Percentiles rank a stretch among this genome's conserved stretches.
Evolutionary conservation across 2,113 vertebrate genomes (phyloP).

Genomic region (Circaetus gallicus): DNA sequence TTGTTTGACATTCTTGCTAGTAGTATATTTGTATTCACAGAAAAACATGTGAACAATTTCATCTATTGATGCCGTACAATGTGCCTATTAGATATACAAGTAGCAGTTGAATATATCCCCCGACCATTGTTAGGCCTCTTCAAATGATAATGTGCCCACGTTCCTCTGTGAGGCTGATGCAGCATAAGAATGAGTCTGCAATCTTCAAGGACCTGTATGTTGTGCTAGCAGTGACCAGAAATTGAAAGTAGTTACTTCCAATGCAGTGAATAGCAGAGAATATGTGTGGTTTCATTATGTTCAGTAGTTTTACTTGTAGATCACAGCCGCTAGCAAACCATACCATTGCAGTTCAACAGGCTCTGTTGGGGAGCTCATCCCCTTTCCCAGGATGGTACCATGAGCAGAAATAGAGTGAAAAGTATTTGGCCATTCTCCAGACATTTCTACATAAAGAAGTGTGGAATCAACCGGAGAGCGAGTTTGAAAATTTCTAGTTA

Average conservation of each 20-base stretch:
- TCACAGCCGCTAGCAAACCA: neutral
- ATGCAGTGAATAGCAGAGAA: conserved; percentile 8
- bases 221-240: conserved; percentile 43
- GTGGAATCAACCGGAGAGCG: neutral
- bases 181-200: conserved; percentile 52
- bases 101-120: conserved; percentile 56
- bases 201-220: conserved; percentile 40
- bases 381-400: fast-evolving
- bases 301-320: conserved; percentile 21
- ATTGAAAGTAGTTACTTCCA: conserved; percentile 16
- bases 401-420: neutral
- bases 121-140: conserved; percentile 59
- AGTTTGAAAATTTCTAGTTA: neutral
- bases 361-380: neutral
- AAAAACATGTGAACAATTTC: conserved; percentile 61
- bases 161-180: conserved; percentile 31
- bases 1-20: conserved; percentile 58
- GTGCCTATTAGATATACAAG: conserved; percentile 61
- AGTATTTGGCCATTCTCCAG: neutral
- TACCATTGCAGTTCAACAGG: neutral
- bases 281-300: neutral
- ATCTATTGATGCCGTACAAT: conserved; percentile 62
- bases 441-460: neutral
- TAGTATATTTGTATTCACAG: conserved; percentile 64
- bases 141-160: conserved; percentile 51